Evolutionary conservation across 2,113 vertebrate genomes (phyloP).

Genomic region (Pterocles orientalis): DNA sequence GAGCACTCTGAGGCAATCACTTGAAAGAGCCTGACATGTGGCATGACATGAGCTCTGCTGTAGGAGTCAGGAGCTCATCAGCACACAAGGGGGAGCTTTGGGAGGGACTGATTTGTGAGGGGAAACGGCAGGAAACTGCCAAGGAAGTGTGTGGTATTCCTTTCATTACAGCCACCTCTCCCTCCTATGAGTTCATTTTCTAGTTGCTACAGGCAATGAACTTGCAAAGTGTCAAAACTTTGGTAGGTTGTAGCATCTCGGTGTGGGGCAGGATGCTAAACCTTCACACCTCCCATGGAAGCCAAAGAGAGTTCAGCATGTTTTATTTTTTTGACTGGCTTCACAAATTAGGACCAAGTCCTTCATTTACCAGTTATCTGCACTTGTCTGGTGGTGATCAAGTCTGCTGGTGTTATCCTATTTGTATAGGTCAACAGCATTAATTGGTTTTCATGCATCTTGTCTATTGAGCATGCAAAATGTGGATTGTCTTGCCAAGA

Average conservation of each 20-base stretch:
- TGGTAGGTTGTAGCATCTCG: neutral
- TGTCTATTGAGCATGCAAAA: constrained; percentile 23
- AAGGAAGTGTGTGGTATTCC: neutral
- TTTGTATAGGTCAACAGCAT: constrained; percentile 36
- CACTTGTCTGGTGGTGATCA: neutral
- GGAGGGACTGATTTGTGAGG: neutral
- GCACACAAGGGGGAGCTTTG: neutral
- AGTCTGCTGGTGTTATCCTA: neutral
- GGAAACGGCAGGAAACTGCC: neutral
- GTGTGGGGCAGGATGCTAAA: neutral
- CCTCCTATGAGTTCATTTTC: neutral
- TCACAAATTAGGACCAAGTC: constrained; percentile 11
- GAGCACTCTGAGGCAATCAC: neutral
- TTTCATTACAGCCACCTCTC: neutral
- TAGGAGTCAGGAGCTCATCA: neutral
- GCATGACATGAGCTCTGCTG: neutral
- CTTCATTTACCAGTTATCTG: constrained; percentile 23
- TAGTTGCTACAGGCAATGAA: neutral
- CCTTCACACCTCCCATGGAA: neutral
- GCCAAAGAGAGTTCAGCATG: neutral
- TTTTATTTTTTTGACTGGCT: neutral
- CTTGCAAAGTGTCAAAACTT: neutral
- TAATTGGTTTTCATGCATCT: constrained; percentile 16
- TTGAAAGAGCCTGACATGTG: neutral
- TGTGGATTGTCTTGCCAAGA: neutral